Evolutionary conservation across 2,113 vertebrate genomes (phyloP).

Genomic region (Tamias sibiricus): DNA sequence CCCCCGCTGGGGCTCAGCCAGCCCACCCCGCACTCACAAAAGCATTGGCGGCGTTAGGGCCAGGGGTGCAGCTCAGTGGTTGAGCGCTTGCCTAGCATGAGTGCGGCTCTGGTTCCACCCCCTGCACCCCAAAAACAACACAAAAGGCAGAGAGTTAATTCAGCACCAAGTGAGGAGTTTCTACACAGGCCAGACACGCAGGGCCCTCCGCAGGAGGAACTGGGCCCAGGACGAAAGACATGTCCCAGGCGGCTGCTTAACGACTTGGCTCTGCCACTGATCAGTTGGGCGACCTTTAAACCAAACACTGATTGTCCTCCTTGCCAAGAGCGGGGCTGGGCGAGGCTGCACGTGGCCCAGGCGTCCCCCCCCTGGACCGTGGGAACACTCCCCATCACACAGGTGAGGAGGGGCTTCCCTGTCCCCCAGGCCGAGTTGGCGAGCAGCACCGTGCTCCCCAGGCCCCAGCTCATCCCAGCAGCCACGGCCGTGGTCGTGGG

Average conservation of each 20-base stretch:
- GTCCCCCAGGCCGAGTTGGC: background rate
- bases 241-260: background rate
- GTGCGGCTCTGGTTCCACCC: background rate
- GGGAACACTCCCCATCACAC: fast-evolving
- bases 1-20: background rate
- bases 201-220: background rate
- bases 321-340: background rate
- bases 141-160: background rate
- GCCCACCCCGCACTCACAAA: background rate
- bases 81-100: background rate
- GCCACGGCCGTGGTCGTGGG: background rate
- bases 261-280: background rate
- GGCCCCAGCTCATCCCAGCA: background rate
- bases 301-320: background rate
- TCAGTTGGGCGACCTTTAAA: background rate
- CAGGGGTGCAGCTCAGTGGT: background rate
- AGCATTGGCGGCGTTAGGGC: background rate
- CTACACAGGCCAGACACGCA: background rate
- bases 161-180: background rate
- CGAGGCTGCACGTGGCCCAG: background rate
- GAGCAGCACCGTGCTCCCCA: fast-evolving
- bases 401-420: background rate
- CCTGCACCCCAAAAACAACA: background rate
- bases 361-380: fast-evolving
- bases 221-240: background rate